Conservation (phyloP, 2,797 vertebrate species). For the Spea hammondii region DNA sequence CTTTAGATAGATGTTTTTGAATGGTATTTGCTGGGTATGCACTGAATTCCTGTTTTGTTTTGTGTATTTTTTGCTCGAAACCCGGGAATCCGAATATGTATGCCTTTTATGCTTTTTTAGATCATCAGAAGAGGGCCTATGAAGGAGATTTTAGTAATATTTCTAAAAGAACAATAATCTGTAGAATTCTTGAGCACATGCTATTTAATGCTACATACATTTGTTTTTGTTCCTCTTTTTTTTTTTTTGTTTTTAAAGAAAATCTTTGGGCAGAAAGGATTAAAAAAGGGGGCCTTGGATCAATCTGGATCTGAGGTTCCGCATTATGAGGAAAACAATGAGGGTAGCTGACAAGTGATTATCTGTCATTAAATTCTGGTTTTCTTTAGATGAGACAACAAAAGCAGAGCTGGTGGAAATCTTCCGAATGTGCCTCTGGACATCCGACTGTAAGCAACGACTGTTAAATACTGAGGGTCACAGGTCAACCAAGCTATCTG, state of each 20-base stretch:
- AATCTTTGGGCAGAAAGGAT: neutral
- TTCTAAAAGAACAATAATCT: too few species aligned
- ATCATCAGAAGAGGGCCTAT: too few species aligned
- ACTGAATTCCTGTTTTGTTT: too few species aligned
- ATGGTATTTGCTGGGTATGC: too few species aligned
- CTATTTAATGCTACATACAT: too few species aligned
- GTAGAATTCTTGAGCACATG: too few species aligned
- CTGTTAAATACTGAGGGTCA: conserved; percentile 7
- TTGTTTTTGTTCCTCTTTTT: too few species aligned
- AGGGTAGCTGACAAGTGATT: conserved; percentile 1
- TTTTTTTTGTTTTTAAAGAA: neutral
- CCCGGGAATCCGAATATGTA: too few species aligned
- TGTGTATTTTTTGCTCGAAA: too few species aligned
- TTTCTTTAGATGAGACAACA: neutral
- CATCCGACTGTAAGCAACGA: neutral
- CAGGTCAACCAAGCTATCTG: neutral
- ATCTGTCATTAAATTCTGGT: neutral
- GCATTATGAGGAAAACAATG: neutral
- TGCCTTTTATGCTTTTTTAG: too few species aligned
- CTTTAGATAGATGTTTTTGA: too few species aligned
- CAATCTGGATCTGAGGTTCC: neutral
- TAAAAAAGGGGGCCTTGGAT: neutral
- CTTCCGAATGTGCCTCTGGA: neutral
- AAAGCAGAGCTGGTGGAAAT: neutral
- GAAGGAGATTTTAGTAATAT: too few species aligned